Conservation (phyloP, 2,113 vertebrate genomes). For the Ibidorhyncha struthersii region DNA sequence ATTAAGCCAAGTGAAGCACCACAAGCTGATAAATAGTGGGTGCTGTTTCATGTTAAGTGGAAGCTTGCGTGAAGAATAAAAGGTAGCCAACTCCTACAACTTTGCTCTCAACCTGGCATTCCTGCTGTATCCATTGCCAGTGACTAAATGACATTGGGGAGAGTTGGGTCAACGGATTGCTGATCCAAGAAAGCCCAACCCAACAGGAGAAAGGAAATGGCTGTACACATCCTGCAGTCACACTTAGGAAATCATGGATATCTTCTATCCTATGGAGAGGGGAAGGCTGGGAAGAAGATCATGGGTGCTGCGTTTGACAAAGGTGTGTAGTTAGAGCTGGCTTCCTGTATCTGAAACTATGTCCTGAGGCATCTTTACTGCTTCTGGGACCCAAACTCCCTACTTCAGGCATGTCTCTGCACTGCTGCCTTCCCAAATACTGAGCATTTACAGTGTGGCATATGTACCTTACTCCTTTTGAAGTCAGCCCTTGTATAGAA, state of each 20-base stretch:
- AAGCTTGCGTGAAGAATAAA: not conserved
- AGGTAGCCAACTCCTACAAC: not conserved
- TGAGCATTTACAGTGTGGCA: not conserved
- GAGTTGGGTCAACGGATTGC: not conserved
- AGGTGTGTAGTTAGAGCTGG: not conserved
- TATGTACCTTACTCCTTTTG: not conserved
- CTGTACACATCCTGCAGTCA: not conserved
- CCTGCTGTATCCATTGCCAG: not conserved
- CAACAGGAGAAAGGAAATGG: not conserved
- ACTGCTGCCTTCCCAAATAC: not conserved
- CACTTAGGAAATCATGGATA: not conserved
- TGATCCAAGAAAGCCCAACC: not conserved
- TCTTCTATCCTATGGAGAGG: not conserved
- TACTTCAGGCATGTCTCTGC: not conserved
- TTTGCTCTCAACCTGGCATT: not conserved
- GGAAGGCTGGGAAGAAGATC: not conserved
- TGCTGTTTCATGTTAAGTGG: not conserved
- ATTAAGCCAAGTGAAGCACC: not conserved
- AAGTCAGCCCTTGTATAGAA: not conserved
- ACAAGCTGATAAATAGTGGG: not conserved
- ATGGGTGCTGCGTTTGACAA: not conserved
- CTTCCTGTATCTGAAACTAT: not conserved
- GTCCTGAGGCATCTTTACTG: not conserved
- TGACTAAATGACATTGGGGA: accelerated
- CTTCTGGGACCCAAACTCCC: not conserved